These are phyloP conservation scores for Aricia agestis DNA, from an alignment of 1,140 invertebrate species.

Conservation along the genomic window DNA sequence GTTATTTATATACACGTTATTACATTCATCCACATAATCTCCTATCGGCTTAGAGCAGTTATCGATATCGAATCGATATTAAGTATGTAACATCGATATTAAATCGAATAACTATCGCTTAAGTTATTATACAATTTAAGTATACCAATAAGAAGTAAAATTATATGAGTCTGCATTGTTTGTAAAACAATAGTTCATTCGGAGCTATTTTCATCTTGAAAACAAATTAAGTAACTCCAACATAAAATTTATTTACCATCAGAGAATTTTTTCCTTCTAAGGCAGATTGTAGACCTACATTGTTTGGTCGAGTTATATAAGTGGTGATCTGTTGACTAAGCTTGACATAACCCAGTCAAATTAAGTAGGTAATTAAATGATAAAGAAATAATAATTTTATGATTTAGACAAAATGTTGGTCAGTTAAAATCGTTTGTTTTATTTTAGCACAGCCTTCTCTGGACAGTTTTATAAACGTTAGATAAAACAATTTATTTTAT, in stretches of 20 bases:
- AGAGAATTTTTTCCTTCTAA: too few relatives aligned
- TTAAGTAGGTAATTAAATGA: too few relatives aligned
- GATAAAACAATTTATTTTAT: neutral
- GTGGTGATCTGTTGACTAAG: too few relatives aligned
- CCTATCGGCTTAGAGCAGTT: slow-evolving; percentile 11
- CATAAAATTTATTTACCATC: too few relatives aligned
- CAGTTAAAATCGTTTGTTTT: slow-evolving; percentile 8
- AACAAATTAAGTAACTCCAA: too few relatives aligned
- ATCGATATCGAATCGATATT: slow-evolving; percentile 4
- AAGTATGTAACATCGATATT: neutral
- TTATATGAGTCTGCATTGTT: too few relatives aligned
- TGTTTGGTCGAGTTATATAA: neutral
- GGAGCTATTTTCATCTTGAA: neutral
- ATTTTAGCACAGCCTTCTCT: slow-evolving; percentile 12
- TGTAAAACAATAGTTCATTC: too few relatives aligned
- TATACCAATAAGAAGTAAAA: neutral
- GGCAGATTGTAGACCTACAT: neutral
- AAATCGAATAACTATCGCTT: slow-evolving; percentile 4
- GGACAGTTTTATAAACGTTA: neutral
- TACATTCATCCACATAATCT: slow-evolving; percentile 6
- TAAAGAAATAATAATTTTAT: too few relatives aligned
- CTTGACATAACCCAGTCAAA: too few relatives aligned
- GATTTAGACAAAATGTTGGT: neutral
- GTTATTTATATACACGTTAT: slow-evolving; percentile 19
- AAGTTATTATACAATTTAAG: neutral